Conservation (phyloP, 2,888 invertebrate species). For the Stenichneumon culpator region DNA sequence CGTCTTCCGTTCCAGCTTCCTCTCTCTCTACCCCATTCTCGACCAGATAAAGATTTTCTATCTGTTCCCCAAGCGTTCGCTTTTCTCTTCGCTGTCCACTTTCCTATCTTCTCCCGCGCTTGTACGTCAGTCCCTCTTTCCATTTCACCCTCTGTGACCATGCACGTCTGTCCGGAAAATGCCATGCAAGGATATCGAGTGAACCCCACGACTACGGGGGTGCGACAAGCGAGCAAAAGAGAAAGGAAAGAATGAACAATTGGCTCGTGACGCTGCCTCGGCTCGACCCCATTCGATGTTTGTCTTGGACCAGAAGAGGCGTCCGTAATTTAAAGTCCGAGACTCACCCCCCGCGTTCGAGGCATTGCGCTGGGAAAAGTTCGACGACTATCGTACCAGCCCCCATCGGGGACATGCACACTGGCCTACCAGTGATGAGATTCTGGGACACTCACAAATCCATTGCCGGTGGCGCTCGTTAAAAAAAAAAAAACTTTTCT, state of each 20-base stretch:
- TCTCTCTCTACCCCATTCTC: slow-evolving; percentile 7
- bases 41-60: slow-evolving; percentile 42
- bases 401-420: slow-evolving; percentile 21
- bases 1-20: background rate
- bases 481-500: slow-evolving; percentile 17
- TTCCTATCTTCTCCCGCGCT: slow-evolving; percentile 4
- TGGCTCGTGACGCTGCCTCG: slow-evolving; percentile 33
- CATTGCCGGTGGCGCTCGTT: slow-evolving; percentile 16
- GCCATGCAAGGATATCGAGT: slow-evolving; percentile 66
- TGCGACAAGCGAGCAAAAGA: slow-evolving; percentile 30
- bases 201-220: slow-evolving; percentile 34
- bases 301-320: slow-evolving; percentile 71
- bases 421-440: slow-evolving; percentile 50
- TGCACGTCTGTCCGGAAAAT: slow-evolving; percentile 54
- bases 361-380: slow-evolving; percentile 60
- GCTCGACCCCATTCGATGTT: slow-evolving; percentile 74
- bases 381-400: slow-evolving; percentile 35
- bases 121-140: slow-evolving; percentile 30
- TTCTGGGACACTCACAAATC: slow-evolving; percentile 27
- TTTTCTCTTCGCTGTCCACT: slow-evolving; percentile 39
- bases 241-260: slow-evolving; percentile 44
- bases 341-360: slow-evolving; percentile 42
- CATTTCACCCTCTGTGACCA: slow-evolving; percentile 47
- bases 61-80: slow-evolving; percentile 6
- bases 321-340: slow-evolving; percentile 72